Conservation (phyloP, 2,113 vertebrate species). For the Emydocephalus ijimae region DNA sequence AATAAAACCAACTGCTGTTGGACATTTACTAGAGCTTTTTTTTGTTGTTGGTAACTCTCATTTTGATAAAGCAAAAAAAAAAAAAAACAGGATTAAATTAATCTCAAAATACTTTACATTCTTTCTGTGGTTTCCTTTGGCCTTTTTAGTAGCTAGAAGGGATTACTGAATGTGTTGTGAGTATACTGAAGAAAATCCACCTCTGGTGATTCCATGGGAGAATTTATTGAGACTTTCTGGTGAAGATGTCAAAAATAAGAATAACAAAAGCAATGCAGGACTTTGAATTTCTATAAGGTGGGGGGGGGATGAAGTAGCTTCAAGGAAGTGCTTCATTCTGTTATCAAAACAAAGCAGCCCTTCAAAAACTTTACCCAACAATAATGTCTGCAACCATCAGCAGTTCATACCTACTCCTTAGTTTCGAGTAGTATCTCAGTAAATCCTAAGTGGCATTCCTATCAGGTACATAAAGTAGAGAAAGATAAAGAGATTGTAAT, state of each 20-base stretch:
- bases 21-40: background rate
- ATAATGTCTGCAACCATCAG: background rate
- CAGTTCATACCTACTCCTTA: background rate
- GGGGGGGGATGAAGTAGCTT: background rate
- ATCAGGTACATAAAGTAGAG: background rate
- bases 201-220: background rate
- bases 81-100: background rate
- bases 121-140: background rate
- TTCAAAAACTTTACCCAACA: background rate
- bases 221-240: background rate
- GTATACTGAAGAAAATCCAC: background rate
- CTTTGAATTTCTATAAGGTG: background rate
- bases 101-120: background rate
- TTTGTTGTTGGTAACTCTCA: background rate
- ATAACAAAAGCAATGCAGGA: background rate
- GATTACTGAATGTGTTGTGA: background rate
- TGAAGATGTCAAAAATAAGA: background rate
- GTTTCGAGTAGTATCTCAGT: background rate
- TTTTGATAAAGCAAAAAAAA: background rate
- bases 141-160: background rate
- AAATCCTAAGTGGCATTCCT: background rate
- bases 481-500: background rate
- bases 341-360: background rate
- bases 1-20: background rate
- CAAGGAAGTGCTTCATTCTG: background rate